These are phyloP conservation scores for Trogon melanurus DNA, from an alignment of 2,113 vertebrate species.

Conservation along the genomic window DNA sequence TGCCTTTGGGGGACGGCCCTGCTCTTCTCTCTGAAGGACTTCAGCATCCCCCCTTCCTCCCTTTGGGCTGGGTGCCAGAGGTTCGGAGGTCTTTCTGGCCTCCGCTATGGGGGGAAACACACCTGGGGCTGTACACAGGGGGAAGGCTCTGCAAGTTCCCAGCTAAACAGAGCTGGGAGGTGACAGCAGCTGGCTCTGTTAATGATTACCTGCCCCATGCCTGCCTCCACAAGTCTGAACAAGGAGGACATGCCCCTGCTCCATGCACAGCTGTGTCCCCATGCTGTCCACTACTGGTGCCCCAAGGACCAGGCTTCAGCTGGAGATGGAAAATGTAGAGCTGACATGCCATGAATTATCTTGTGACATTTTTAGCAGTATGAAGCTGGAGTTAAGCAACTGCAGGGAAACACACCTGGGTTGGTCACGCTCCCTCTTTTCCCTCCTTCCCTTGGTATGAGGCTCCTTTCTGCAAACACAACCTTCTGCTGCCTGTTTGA, in stretches of 20 bases:
- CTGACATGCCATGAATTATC: neutral
- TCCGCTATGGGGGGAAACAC: neutral
- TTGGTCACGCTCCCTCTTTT: neutral
- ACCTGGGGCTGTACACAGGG: neutral
- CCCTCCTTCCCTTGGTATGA: neutral
- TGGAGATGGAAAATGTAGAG: neutral
- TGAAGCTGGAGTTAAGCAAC: neutral
- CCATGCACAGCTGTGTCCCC: accelerated
- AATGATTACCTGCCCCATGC: neutral
- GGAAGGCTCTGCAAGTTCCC: neutral
- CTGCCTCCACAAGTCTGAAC: neutral
- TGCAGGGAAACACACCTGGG: neutral
- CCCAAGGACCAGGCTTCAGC: neutral
- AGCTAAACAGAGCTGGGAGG: neutral
- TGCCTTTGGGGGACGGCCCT: neutral
- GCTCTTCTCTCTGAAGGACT: neutral
- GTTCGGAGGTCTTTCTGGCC: neutral
- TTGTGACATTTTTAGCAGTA: neutral
- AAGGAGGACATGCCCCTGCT: neutral
- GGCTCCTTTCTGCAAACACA: neutral
- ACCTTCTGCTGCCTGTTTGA: neutral
- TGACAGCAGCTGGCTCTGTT: neutral
- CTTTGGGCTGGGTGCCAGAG: neutral
- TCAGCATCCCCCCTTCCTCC: neutral
- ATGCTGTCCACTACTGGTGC: neutral